Evolutionary conservation across 1,140 invertebrate genomes (phyloP).

Genomic region (Zaprionus ornatus): DNA sequence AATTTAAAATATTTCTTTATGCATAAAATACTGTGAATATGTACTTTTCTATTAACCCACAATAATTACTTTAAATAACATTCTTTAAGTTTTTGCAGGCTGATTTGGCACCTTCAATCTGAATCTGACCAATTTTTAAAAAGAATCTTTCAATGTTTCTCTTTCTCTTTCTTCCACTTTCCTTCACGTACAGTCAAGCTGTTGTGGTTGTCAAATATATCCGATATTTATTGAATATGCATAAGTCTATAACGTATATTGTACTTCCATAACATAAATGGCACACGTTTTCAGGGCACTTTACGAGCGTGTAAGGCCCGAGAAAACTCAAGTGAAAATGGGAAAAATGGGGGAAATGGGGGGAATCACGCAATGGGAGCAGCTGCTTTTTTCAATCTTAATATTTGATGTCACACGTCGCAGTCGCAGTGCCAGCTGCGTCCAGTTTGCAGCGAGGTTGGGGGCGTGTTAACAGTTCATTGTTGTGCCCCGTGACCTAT

Average conservation of each 20-base stretch:
- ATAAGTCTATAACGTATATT: background rate
- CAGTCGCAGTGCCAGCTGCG: constrained; percentile 57
- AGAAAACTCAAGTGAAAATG: constrained; percentile 27
- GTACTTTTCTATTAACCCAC: too few relatives aligned
- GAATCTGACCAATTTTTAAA: background rate
- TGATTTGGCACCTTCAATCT: too few relatives aligned
- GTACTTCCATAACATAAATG: background rate
- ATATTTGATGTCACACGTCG: constrained; percentile 74
- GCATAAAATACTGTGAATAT: too few relatives aligned
- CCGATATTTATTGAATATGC: background rate
- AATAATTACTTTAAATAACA: too few relatives aligned
- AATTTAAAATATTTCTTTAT: too few relatives aligned
- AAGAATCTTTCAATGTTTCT: background rate
- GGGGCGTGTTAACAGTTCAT: constrained; percentile 33
- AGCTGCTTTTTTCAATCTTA: constrained; percentile 75
- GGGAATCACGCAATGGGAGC: constrained; percentile 38
- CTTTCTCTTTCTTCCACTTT: background rate
- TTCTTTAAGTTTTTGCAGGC: too few relatives aligned
- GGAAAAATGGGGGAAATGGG: constrained; percentile 31
- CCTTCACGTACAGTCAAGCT: background rate
- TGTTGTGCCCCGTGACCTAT: constrained; percentile 32
- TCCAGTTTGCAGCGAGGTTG: constrained; percentile 8
- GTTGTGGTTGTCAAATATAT: background rate
- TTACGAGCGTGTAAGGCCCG: constrained; percentile 10
- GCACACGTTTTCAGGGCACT: constrained; percentile 28